Base-by-base conservation (phyloP, 2,113 vertebrate genomes). In the Jaculus jaculus region DNA sequence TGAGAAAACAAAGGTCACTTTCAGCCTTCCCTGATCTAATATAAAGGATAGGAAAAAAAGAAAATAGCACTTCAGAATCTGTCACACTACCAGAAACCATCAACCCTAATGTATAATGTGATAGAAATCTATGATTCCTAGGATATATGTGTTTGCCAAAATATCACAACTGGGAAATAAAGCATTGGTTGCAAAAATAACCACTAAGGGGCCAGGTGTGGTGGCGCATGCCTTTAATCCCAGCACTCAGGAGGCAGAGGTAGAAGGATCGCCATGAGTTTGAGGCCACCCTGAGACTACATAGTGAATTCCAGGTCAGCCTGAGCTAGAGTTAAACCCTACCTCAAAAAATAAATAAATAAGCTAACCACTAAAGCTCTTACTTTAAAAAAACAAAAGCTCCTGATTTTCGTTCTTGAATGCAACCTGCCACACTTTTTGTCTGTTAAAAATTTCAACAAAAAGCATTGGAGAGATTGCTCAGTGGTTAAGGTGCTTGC, bases 11-110 rank as follows among this genome's bases (percentile, higher is more conserved):
- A 78, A 81, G 18, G 32, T 3, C 18, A 72, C 80, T 84, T 9
- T 61, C 61, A 88, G 16, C 81, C 89, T 92, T 54, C 17, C 2
- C 39, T 37, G 71, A 42, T 77, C 23, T 30, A 90, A 92, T 73
- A 71, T 60, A 77, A 88, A 92, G 30, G 17, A 71, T 15, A 63
- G 34, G 16, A 28, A 51, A 79, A 94, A 65, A 24, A 58, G 34
- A 87, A 88, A 82, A 91, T 5, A 47, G 28, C 34, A 91, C 54
- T 72, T 82, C 79, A 77, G n/a, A 85, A 78, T 89, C 32, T 68
- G 74, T 82, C 89, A 74, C 15, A 72, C 74, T 71, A 26, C 58
- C 79, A 82, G 26, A 37, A 75, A 17, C 24, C 7, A 4, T 91
- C 60, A 78, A 9, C 30, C 30, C 24, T 63, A 84, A 51, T 11